These are phyloP conservation scores for Lypha dubia DNA, from an alignment of 2,888 invertebrate genomes.

Conservation along the genomic window DNA sequence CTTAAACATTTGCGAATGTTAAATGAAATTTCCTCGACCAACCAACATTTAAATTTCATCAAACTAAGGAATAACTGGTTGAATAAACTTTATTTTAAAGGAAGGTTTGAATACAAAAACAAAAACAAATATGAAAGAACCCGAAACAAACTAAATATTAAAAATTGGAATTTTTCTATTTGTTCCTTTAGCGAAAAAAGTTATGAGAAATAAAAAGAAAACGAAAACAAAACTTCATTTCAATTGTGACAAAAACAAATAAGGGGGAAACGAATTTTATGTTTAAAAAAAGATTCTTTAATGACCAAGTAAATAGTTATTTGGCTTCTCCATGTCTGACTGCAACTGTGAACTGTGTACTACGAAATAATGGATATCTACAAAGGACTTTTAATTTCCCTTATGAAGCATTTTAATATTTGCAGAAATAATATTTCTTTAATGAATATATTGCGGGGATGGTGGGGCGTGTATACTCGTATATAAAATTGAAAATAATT, in stretches of 20 bases:
- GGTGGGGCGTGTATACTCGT: no score
- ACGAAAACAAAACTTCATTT: constrained; percentile 26
- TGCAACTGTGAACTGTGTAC: background rate
- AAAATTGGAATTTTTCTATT: background rate
- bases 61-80: background rate
- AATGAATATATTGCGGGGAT: no score
- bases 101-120: background rate
- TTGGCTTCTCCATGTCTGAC: background rate
- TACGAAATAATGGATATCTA: background rate
- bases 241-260: constrained; percentile 13
- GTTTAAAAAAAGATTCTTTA: constrained; percentile 23
- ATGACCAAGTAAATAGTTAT: constrained; percentile 17
- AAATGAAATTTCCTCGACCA: background rate
- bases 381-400: constrained; percentile 18
- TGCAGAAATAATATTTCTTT: no score
- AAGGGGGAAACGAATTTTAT: constrained; percentile 10
- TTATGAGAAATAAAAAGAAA: constrained; percentile 2
- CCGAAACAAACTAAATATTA: constrained; percentile 25
- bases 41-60: background rate
- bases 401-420: constrained; percentile 4
- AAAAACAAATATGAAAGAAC: constrained; percentile 16
- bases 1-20: background rate
- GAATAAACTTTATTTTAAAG: background rate
- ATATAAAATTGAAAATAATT: background rate
- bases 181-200: background rate